Conservation (phyloP, 2,888 invertebrate species). For the Craniophora ligustri region DNA sequence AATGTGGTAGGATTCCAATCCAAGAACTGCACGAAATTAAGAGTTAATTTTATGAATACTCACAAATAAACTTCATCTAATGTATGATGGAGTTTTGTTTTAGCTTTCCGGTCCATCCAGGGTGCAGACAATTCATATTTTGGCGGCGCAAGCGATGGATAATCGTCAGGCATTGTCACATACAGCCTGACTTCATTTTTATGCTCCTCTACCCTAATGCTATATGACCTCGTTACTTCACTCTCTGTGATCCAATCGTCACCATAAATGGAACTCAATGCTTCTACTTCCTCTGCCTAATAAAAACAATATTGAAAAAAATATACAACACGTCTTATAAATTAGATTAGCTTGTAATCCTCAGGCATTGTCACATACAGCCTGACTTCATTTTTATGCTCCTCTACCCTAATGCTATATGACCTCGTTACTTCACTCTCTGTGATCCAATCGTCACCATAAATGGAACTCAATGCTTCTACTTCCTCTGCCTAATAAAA, state of each 20-base stretch:
- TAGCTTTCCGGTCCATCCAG: constrained; percentile 89
- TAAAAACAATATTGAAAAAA: constrained; percentile 19
- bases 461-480: constrained; percentile 92
- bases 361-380: constrained; percentile 90
- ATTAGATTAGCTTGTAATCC: too few species aligned
- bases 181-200: constrained; percentile 88
- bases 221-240: constrained; percentile 87
- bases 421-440: constrained; percentile 87
- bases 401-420: constrained; percentile 89
- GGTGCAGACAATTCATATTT: constrained; percentile 92
- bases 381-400: constrained; percentile 84
- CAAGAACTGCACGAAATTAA: too few species aligned
- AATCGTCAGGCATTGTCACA: constrained; percentile 90
- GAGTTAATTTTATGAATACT: constrained; percentile 63
- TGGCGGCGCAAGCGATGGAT: constrained; percentile 91
- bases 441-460: constrained; percentile 90
- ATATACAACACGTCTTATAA: constrained; percentile 1
- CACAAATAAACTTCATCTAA: constrained; percentile 91
- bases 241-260: constrained; percentile 91
- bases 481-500: constrained; percentile 90
- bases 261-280: constrained; percentile 91
- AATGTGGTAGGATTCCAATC: too few species aligned
- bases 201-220: constrained; percentile 87
- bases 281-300: constrained; percentile 92
- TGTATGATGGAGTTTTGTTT: constrained; percentile 85